These are phyloP conservation scores for Vombatus ursinus DNA, from an alignment of 2,113 vertebrate genomes.

Conservation along the genomic window DNA sequence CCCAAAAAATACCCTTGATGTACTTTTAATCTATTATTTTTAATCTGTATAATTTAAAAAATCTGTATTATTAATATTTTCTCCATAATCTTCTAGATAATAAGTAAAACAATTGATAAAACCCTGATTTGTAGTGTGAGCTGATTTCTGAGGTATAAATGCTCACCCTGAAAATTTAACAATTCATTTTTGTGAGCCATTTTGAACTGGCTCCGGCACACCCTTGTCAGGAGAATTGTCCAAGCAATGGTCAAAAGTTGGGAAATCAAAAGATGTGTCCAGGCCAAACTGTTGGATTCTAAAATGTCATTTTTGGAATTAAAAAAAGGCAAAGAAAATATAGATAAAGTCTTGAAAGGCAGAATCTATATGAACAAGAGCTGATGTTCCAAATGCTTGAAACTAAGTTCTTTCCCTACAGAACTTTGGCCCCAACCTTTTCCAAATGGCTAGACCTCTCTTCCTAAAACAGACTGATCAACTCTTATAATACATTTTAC, in stretches of 20 bases:
- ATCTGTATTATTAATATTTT: background rate
- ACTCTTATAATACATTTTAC: slow-evolving; percentile 11
- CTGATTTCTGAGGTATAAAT: background rate
- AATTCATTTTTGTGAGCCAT: background rate
- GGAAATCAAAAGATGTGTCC: background rate
- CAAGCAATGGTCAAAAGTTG: background rate
- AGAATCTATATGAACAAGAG: background rate
- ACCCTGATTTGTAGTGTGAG: background rate
- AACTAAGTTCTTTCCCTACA: background rate
- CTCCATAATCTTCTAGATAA: background rate
- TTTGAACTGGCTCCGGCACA: background rate
- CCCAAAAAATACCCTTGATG: background rate
- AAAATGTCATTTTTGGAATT: background rate
- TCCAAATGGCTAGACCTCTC: background rate
- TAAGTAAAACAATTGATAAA: background rate
- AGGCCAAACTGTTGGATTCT: background rate
- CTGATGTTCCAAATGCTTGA: background rate
- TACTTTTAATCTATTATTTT: background rate
- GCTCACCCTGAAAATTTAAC: background rate
- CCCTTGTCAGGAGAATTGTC: background rate
- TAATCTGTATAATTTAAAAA: background rate
- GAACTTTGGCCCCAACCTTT: background rate
- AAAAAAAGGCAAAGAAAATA: background rate
- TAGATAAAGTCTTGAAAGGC: background rate
- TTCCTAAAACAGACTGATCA: background rate